phyloP scores from a whole-genome alignment of 2,113 vertebrate species.

The Pan paniscus region DNA sequence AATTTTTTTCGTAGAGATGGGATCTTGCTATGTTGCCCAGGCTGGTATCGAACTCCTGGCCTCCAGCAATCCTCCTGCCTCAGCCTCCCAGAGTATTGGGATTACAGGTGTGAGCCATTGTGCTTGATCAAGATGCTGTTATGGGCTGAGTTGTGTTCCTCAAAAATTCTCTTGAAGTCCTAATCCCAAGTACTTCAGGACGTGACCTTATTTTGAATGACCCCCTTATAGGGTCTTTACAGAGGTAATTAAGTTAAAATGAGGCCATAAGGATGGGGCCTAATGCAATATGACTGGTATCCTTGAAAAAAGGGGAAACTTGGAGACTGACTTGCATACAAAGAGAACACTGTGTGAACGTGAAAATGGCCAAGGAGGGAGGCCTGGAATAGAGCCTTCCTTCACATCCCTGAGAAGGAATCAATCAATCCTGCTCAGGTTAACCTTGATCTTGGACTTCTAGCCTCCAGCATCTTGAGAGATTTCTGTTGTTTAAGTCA shows the following conservation, averaged over 20 bases:
- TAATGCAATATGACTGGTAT: not conserved
- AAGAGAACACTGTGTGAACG: not conserved
- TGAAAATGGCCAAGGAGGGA: not conserved
- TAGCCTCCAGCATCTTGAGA: not conserved
- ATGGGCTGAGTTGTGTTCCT: not conserved
- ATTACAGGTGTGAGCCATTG: not conserved
- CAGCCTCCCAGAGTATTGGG: not conserved
- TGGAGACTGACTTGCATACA: not conserved
- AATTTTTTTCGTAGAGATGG: no score
- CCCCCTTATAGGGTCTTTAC: not conserved
- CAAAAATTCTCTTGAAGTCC: not conserved
- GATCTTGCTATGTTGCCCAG: no score
- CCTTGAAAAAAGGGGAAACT: not conserved
- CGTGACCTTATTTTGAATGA: not conserved
- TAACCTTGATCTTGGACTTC: not conserved
- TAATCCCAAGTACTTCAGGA: not conserved
- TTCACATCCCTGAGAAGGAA: not conserved
- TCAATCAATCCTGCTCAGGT: not conserved
- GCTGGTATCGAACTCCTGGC: no score
- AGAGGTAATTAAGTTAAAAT: constrained; percentile 15
- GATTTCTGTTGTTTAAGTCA: not conserved
- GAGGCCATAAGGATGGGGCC: not conserved
- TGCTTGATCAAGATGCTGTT: not conserved
- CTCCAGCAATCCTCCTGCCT: not conserved
- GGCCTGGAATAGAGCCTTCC: not conserved